Percentiles rank a stretch among this genome's conserved stretches.
Evolutionary conservation across 2,113 vertebrate species (phyloP).

Genomic region (Ictalurus furcatus): DNA sequence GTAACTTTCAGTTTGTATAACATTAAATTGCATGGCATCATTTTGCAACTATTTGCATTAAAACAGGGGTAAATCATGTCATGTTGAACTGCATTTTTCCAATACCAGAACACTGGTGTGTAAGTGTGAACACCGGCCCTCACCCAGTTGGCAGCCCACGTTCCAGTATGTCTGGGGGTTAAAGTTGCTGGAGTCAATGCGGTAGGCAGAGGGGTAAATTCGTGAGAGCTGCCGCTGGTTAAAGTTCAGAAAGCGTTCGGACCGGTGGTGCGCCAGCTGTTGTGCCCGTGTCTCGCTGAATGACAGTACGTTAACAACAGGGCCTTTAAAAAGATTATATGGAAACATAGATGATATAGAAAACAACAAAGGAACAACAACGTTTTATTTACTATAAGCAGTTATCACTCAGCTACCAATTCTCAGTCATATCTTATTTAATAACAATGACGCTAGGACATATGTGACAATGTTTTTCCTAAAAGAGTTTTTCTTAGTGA

Average conservation of each 20-base stretch:
- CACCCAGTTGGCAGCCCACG: slow-evolving; percentile 92
- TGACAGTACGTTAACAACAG: slow-evolving; percentile 87
- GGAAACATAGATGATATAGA: neutral
- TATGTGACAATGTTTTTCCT: neutral
- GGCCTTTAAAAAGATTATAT: slow-evolving; percentile 71
- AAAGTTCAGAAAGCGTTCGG: slow-evolving; percentile 87
- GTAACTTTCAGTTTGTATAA: neutral
- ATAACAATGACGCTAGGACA: neutral
- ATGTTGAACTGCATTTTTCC: neutral
- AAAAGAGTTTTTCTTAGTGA: neutral
- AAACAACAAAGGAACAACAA: neutral
- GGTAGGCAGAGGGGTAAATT: slow-evolving; percentile 95
- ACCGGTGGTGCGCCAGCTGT: slow-evolving; percentile 88
- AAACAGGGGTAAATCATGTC: neutral
- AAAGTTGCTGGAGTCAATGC: slow-evolving; percentile 97
- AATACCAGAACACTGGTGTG: neutral
- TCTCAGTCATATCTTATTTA: neutral
- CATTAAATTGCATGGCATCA: neutral
- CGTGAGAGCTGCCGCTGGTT: slow-evolving; percentile 94
- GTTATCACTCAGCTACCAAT: neutral
- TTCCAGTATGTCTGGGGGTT: slow-evolving; percentile 98
- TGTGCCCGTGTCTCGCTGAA: slow-evolving; percentile 95
- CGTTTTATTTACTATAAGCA: neutral
- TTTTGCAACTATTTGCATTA: neutral
- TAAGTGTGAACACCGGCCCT: neutral